phyloP scores from a whole-genome alignment of 2,888 invertebrate species.

The Ectemnius cavifrons region DNA sequence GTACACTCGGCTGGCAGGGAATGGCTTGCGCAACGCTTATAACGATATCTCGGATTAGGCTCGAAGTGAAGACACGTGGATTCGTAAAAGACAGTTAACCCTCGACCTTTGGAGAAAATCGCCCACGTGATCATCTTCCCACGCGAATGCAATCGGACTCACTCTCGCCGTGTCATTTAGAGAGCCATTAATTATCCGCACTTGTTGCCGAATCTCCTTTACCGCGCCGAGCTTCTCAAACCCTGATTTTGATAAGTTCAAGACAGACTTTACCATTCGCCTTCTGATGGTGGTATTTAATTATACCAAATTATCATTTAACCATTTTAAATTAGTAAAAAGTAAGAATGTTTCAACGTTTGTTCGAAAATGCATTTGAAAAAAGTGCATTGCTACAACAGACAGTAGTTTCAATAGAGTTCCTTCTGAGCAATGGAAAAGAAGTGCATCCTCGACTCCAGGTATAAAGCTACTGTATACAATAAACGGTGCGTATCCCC shows the following conservation, averaged over 20 bases:
- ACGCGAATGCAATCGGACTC: conserved; percentile 44
- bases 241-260: too few species aligned
- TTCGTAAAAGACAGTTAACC: conserved; percentile 39
- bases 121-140: conserved; percentile 55
- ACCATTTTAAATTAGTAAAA: too few species aligned
- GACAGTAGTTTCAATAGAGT: too few species aligned
- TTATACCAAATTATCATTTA: too few species aligned
- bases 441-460: conserved; percentile 18
- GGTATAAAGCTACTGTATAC: too few species aligned
- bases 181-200: conserved; percentile 28
- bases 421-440: conserved; percentile 14
- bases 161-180: conserved; percentile 23
- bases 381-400: too few species aligned
- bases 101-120: conserved; percentile 57
- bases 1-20: neutral
- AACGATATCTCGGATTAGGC: conserved; percentile 18
- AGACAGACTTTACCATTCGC: too few species aligned
- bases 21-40: conserved; percentile 10
- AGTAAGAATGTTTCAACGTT: too few species aligned
- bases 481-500: neutral
- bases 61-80: conserved; percentile 26
- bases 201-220: conserved; percentile 9
- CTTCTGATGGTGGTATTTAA: neutral
- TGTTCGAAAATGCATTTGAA: too few species aligned
- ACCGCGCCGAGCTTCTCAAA: too few species aligned